These are phyloP conservation scores for Podotricha telesiphe DNA, from an alignment of 2,888 invertebrate species.

Conservation along the genomic window DNA sequence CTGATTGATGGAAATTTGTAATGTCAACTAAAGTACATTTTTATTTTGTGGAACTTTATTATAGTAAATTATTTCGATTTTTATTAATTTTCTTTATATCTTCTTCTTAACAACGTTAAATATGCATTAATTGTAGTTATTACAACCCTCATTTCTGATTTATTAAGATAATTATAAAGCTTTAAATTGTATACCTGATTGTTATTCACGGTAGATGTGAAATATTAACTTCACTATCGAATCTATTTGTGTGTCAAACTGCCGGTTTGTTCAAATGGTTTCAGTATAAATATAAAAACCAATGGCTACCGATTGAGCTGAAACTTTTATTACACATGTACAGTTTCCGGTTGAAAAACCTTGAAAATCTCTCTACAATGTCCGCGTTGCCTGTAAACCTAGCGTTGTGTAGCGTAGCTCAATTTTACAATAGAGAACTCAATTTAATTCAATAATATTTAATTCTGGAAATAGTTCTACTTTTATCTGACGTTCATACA, in stretches of 20 bases:
- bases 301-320: constrained; percentile 36
- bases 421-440: constrained; percentile 15
- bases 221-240: constrained; percentile 25
- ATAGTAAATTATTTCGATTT: background rate
- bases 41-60: background rate
- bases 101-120: background rate
- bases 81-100: background rate
- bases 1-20: constrained; percentile 29
- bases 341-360: constrained; percentile 41
- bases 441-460: constrained; percentile 4
- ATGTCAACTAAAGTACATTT: constrained; percentile 11
- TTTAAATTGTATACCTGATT: background rate
- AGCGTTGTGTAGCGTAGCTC: constrained; percentile 20
- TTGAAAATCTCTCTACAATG: constrained; percentile 38
- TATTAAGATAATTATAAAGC: background rate
- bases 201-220: background rate
- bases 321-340: constrained; percentile 44
- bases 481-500: background rate
- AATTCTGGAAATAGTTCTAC: background rate
- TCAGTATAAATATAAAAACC: constrained; percentile 40
- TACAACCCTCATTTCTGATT: background rate
- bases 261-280: constrained; percentile 38
- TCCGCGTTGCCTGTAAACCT: constrained; percentile 16
- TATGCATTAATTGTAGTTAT: background rate
- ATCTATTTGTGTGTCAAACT: constrained; percentile 29